These are phyloP conservation scores for Leucozona laternaria DNA, from an alignment of 2,888 invertebrate genomes.

Conservation along the genomic window DNA sequence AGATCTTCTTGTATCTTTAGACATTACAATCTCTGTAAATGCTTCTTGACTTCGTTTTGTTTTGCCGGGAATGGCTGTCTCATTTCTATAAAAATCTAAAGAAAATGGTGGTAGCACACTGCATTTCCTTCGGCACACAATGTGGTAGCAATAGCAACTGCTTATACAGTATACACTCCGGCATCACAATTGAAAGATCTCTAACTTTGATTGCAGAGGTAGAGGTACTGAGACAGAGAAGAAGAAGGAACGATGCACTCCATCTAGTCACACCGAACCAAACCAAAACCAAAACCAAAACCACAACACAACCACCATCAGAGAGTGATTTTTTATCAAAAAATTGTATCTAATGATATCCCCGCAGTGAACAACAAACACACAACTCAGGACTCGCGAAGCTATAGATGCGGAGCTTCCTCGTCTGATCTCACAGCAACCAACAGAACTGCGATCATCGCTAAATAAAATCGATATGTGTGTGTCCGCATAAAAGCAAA, in stretches of 20 bases:
- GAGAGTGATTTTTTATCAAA: conserved; percentile 69
- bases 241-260: conserved; percentile 30
- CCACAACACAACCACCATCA: conserved; percentile 27
- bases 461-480: conserved; percentile 27
- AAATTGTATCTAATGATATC: conserved; percentile 75
- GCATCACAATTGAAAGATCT: conserved; percentile 75
- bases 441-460: conserved; percentile 50
- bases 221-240: conserved; percentile 8
- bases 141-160: conserved; percentile 17
- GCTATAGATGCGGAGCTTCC: conserved; percentile 46
- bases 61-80: conserved; percentile 18
- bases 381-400: conserved; percentile 50
- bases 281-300: conserved; percentile 14
- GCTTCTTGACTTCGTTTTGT: conserved; percentile 81
- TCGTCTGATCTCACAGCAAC: conserved; percentile 54
- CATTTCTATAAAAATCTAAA: conserved; percentile 9
- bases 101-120: conserved; percentile 54
- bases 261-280: neutral
- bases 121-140: conserved; percentile 28
- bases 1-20: conserved; percentile 83
- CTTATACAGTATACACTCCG: conserved; percentile 11
- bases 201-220: conserved; percentile 56
- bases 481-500: conserved; percentile 51
- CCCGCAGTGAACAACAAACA: conserved; percentile 65
- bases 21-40: conserved; percentile 84